Conservation (phyloP, 2,113 vertebrate genomes). For the Chaetodon trifascialis region DNA sequence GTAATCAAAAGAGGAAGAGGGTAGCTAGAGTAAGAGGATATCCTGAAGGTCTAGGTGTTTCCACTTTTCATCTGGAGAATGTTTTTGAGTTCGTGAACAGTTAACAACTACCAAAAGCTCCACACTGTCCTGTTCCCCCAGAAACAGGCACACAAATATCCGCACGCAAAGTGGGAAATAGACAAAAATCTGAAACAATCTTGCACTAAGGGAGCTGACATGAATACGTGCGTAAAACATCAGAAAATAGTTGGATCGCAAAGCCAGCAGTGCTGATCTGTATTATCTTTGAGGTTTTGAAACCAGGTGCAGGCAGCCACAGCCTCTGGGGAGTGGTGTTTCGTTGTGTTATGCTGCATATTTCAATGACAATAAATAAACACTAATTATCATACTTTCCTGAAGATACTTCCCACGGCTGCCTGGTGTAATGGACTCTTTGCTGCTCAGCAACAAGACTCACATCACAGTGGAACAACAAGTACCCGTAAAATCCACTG, state of each 20-base stretch:
- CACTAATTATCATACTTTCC: slow-evolving; percentile 78
- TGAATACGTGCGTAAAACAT: slow-evolving; percentile 10
- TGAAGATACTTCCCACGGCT: slow-evolving; percentile 55
- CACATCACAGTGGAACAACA: slow-evolving; percentile 31
- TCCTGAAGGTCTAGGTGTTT: background rate
- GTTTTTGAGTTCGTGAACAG: background rate
- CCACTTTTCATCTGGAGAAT: background rate
- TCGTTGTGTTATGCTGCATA: slow-evolving; percentile 59
- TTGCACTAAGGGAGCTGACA: background rate
- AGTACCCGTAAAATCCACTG: slow-evolving; percentile 4
- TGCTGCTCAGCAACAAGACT: slow-evolving; percentile 28
- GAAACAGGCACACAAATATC: background rate
- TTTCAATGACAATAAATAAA: slow-evolving; percentile 79
- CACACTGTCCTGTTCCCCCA: background rate
- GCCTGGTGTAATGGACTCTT: slow-evolving; percentile 35
- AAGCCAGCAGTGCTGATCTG: slow-evolving; percentile 9
- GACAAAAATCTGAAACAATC: background rate
- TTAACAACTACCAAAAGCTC: background rate
- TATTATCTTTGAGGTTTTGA: slow-evolving; percentile 65
- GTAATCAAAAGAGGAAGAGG: background rate
- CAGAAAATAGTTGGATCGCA: slow-evolving; percentile 7
- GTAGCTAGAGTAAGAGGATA: background rate
- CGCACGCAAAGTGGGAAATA: slow-evolving; percentile 3
- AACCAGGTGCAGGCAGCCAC: slow-evolving; percentile 67
- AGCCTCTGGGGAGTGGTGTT: slow-evolving; percentile 43